Conservation (phyloP, 2,797 vertebrate genomes). For the Peromyscus eremicus region DNA sequence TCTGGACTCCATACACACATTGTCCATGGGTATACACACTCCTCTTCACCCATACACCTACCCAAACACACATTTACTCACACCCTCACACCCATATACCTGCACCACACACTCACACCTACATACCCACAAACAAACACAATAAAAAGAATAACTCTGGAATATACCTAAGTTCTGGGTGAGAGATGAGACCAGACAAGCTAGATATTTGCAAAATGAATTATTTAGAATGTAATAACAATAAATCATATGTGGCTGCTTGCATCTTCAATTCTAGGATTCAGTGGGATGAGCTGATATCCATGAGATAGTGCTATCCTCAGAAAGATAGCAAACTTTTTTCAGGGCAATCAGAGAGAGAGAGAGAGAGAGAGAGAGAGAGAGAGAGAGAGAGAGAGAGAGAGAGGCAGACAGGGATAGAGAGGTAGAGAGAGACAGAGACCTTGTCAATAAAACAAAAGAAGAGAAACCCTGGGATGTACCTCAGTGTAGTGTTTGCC, state of each 20-base stretch:
- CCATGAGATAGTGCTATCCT: not conserved
- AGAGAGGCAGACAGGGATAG: not conserved
- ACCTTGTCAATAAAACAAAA: not conserved
- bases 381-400: not conserved
- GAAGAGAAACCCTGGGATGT: too few species aligned
- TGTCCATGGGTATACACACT: not conserved
- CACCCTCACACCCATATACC: not conserved
- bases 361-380: not conserved
- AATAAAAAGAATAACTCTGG: not conserved
- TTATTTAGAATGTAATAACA: not conserved
- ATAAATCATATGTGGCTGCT: not conserved
- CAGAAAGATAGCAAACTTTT: not conserved
- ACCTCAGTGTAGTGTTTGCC: not conserved
- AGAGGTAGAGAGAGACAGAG: not conserved
- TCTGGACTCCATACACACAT: not conserved
- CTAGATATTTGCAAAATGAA: not conserved
- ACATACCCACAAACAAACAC: not conserved
- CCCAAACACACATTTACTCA: not conserved
- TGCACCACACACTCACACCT: not conserved
- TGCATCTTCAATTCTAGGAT: not conserved
- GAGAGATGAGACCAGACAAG: not conserved
- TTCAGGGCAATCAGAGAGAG: too few species aligned
- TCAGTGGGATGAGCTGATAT: not conserved
- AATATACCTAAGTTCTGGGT: conserved; percentile 5
- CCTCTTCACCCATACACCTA: not conserved